A percentile compares a stretch with the other conserved stretches of the same genome.
Conservation (phyloP, 2,113 vertebrate species). For the Sterrhoptilus dennistouni region DNA sequence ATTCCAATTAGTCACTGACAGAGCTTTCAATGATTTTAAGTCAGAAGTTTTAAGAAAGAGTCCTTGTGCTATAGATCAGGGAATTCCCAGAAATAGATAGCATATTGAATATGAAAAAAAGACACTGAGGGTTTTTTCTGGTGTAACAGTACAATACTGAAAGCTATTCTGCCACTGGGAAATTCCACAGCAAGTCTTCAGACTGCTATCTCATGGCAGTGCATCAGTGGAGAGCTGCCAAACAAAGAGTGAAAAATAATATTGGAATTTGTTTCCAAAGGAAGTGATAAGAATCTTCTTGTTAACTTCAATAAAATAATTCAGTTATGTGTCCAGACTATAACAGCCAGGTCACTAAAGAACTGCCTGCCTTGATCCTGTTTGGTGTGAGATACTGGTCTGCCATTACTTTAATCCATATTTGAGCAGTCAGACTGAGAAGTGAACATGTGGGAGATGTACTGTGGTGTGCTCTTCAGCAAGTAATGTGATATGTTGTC, state of each 20-base stretch:
- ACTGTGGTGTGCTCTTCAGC: not conserved
- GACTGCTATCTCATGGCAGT: not conserved
- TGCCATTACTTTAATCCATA: not conserved
- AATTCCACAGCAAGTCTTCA: not conserved
- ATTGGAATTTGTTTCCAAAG: not conserved
- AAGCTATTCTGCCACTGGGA: not conserved
- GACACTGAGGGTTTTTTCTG: not conserved
- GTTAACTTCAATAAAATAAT: not conserved
- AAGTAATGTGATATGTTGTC: not conserved
- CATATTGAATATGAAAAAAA: not conserved
- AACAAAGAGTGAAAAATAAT: not conserved
- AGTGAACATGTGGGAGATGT: not conserved
- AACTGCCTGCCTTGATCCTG: not conserved
- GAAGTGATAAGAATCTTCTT: not conserved
- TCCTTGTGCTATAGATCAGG: not conserved
- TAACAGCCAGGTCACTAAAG: not conserved
- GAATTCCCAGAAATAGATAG: not conserved
- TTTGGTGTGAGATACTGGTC: not conserved
- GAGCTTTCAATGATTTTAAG: not conserved
- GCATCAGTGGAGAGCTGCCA: not conserved
- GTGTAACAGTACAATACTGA: not conserved
- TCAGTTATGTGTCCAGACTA: not conserved
- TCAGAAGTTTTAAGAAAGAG: not conserved
- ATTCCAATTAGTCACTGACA: not conserved
- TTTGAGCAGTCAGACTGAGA: not conserved